Base-by-base conservation (phyloP, 2,888 invertebrate species). In the Mimas tiliae region DNA sequence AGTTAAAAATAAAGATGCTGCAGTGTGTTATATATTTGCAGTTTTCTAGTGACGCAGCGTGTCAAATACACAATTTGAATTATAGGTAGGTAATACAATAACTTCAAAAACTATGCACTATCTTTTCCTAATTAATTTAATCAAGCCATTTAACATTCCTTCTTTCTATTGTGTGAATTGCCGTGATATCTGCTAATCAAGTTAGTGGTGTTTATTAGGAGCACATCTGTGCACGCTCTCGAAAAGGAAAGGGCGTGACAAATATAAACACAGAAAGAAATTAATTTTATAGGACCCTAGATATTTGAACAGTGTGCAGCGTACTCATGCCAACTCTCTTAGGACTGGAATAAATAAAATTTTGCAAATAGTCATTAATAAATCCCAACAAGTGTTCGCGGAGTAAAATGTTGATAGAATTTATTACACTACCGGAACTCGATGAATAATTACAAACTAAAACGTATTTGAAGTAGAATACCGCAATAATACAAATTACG, bases 201-300 rank as follows among this genome's bases (percentile, higher is more conserved):
- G 38, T 58, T 58, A 50, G 58, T 11, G 42, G 11, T 19, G 19
- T 58, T 52, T 58, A 38, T 58, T 58, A 58, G 19, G 12, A n/a
- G 19, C 58, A 58, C 58, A 42, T 58, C 58, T 58, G 58, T 58
- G 38, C 58, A 42, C 58, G 38, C 11, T 55, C 38, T 11, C 50
- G 50, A 6, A 52, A 33, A 16, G 19, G 7, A 9, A 58, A 58
- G 58, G 58, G 58, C 19, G 55, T 38, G 58, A 58, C 42, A 58
- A 58, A 58, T 34, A 58, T 12, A 58, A 58, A 58, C 12, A 58
- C 58, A 58, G 58, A 19, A 58, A 4, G 38, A 58, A 42, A 58
- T 38, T 58, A 19, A 19, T 58, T 42, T 42, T 11, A 58, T 58
- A 42, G 58, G 1, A 12, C 58, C 58, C 58, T 58, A 42, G 58